Base-by-base conservation (phyloP, 2,888 invertebrate genomes). In the Cataglyphis livida region DNA sequence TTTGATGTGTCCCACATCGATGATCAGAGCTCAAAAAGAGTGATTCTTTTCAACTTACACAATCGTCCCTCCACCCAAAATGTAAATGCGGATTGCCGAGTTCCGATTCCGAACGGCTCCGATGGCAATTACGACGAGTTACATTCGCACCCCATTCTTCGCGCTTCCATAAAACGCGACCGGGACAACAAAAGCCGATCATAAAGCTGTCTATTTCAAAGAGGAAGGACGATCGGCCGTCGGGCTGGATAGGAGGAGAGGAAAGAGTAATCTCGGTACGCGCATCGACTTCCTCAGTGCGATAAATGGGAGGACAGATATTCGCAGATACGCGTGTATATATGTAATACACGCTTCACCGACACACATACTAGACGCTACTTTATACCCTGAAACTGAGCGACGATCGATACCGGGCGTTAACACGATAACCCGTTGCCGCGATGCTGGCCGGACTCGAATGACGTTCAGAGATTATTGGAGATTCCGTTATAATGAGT, bases 401-500 rank as follows among this genome's bases (percentile, higher is more conserved):
- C 68, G 48, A 84, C 87, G 89, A 88, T 89, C 89, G 89, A 89
- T 89, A 57, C 41, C 84, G 82, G 85, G 88, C 90, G 90, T 90
- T 90, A 90, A 90, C 90, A 88, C 87, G 90, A 90, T 90, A 90
- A 90, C 88, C 83, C 89, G 51, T n/a, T 51, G 88, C 82, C 89
- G 84, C 87, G 84, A 84, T 88, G 89, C 84, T 82, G 87, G 85
- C 81, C 78, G 78, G 78, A 70, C 82, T 85, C 84, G 71, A 84
- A 73, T 65, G 88, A 87, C 87, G 84, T 82, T 74, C 84, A 83
- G 85, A 88, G 89, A 89, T 89, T 87, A 84, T 28, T 54, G 81
- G 83, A 73, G 85, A 90, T 90, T 88, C 84, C 87, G 75, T 84
- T 88, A 82, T 89, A 89, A 89, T 88, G 83, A 89, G 88, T 89